Evolutionary conservation across 2,888 invertebrate species (phyloP).

Genomic region (Acrocera orbiculus): DNA sequence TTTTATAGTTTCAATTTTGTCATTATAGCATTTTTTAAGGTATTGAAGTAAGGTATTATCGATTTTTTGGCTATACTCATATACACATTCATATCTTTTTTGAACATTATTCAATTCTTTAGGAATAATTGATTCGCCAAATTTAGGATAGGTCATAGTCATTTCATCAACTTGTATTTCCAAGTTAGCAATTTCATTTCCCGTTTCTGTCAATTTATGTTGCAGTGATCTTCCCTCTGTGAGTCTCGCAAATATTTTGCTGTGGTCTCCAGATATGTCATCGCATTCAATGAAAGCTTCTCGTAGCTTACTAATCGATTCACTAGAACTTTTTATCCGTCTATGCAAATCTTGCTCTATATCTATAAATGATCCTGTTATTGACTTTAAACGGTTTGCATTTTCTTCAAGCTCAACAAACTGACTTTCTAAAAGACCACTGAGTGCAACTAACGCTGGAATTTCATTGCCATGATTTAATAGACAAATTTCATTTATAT

Average conservation of each 20-base stretch:
- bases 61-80: slow-evolving; percentile 64
- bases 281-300: slow-evolving; percentile 79
- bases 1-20: slow-evolving; percentile 64
- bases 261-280: slow-evolving; percentile 73
- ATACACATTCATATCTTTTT: slow-evolving; percentile 63
- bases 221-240: slow-evolving; percentile 56
- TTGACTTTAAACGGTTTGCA: slow-evolving; percentile 54
- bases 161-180: slow-evolving; percentile 51
- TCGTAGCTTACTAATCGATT: slow-evolving; percentile 51
- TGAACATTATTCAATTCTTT: slow-evolving; percentile 72
- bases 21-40: slow-evolving; percentile 72
- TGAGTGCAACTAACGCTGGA: slow-evolving; percentile 45
- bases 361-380: slow-evolving; percentile 54
- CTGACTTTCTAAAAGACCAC: slow-evolving; percentile 51
- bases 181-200: slow-evolving; percentile 48
- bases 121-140: slow-evolving; percentile 55
- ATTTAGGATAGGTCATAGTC: slow-evolving; percentile 56
- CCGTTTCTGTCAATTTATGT: slow-evolving; percentile 48
- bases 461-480: slow-evolving; percentile 54
- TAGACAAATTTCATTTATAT: slow-evolving; percentile 61
- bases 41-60: slow-evolving; percentile 60
- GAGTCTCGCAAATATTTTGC: slow-evolving; percentile 62
- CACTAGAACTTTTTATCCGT: slow-evolving; percentile 52
- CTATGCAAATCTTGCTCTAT: slow-evolving; percentile 55
- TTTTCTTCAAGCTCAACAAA: slow-evolving; percentile 56